phyloP scores from a whole-genome alignment of 1,140 invertebrate genomes.

The Trachelipus rathkii region DNA sequence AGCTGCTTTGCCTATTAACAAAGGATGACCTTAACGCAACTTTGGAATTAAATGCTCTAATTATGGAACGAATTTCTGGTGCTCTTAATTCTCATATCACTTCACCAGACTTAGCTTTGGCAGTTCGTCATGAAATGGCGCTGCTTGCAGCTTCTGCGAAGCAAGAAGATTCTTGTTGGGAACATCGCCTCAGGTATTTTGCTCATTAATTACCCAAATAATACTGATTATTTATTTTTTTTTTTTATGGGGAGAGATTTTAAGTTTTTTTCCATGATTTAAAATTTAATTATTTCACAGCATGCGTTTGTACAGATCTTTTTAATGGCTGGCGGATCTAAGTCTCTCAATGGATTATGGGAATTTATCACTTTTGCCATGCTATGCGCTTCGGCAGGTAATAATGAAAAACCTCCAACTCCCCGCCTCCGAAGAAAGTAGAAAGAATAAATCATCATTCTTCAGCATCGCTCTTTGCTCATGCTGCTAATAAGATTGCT shows the following conservation, averaged over 20 bases:
- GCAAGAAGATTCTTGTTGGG: conserved; percentile 93
- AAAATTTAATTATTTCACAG: conserved; percentile 22
- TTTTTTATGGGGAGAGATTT: too few species aligned
- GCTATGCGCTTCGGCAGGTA: conserved; percentile 72
- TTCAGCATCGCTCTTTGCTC: conserved; percentile 11
- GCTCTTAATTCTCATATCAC: conserved; percentile 54
- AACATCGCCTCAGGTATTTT: conserved; percentile 70
- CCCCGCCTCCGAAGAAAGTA: conserved; percentile 38
- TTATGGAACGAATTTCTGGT: conserved; percentile 69
- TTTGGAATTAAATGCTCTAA: conserved; percentile 73
- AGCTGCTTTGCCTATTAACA: conserved; percentile 83
- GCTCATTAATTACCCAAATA: neutral
- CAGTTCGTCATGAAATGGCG: conserved; percentile 81
- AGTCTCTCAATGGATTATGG: conserved; percentile 70
- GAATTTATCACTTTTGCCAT: conserved; percentile 73
- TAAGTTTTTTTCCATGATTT: too few species aligned
- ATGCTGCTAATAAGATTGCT: neutral
- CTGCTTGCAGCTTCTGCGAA: conserved; percentile 80
- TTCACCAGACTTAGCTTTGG: conserved; percentile 65
- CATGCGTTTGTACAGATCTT: conserved; percentile 82
- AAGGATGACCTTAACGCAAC: conserved; percentile 83
- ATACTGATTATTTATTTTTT: neutral
- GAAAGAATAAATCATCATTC: conserved; percentile 38
- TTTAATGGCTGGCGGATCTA: conserved; percentile 64
- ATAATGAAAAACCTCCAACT: conserved; percentile 65